Evolutionary conservation across 2,113 vertebrate genomes (phyloP).

Genomic region (Pseudorhombus dupliciocellatus): DNA sequence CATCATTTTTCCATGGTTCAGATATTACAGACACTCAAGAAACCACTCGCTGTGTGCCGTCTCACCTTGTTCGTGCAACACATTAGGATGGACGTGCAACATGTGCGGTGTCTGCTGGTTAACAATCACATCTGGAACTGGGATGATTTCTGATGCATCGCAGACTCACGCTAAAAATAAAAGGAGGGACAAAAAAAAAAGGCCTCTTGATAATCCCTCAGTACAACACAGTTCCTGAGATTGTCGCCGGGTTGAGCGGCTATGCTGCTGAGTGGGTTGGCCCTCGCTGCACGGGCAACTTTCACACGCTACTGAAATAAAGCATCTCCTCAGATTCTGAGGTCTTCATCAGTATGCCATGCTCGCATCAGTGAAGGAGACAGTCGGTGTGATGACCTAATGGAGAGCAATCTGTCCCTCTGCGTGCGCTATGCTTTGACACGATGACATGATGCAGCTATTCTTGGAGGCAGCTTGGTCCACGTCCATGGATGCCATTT

Average conservation of each 20-base stretch:
- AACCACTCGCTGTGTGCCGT: background rate
- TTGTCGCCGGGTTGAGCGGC: constrained; percentile 52
- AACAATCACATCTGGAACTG: constrained; percentile 59
- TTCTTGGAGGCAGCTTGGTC: constrained; percentile 69
- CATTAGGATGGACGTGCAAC: background rate
- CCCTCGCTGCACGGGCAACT: constrained; percentile 32
- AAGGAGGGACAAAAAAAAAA: constrained; percentile 52
- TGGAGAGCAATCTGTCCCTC: constrained; percentile 62
- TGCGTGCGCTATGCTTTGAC: constrained; percentile 68
- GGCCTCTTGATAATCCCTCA: constrained; percentile 45
- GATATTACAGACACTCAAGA: background rate
- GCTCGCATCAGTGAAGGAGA: background rate
- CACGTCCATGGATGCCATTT: constrained; percentile 74
- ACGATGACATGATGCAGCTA: constrained; percentile 76
- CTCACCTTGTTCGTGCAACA: background rate
- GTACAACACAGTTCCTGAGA: constrained; percentile 49
- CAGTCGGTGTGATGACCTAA: constrained; percentile 48
- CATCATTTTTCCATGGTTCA: background rate
- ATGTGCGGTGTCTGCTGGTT: constrained; percentile 35
- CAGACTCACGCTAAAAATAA: constrained; percentile 64
- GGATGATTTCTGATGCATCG: constrained; percentile 67
- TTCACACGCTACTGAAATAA: constrained; percentile 26
- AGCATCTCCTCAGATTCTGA: constrained; percentile 14
- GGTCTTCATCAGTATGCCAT: constrained; percentile 13
- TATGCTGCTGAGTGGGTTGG: constrained; percentile 34